Conservation (phyloP, 1,140 invertebrate species). For the Drosophila parvula region DNA sequence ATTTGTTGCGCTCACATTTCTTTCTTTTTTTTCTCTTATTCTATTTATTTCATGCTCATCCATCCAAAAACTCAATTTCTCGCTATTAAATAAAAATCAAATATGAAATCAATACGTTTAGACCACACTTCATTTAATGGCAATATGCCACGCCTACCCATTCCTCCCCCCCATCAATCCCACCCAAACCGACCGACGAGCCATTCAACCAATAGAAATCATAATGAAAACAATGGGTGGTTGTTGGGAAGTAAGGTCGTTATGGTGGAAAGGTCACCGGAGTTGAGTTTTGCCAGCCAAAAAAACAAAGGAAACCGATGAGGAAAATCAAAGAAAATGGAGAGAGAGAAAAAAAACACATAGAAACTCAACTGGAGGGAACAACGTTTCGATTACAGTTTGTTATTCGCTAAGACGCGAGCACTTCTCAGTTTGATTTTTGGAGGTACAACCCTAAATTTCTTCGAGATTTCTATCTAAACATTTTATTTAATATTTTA, state of each 20-base stretch:
- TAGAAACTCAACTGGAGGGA: slow-evolving; percentile 1
- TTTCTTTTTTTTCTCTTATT: neutral
- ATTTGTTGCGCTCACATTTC: slow-evolving; percentile 19
- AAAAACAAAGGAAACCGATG: neutral
- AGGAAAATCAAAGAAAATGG: slow-evolving; percentile 7
- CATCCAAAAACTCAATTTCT: slow-evolving; percentile 65
- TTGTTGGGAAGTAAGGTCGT: slow-evolving; percentile 19
- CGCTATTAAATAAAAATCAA: slow-evolving; percentile 72
- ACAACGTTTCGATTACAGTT: slow-evolving; percentile 50
- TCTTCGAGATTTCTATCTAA: neutral
- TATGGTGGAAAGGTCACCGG: slow-evolving; percentile 16
- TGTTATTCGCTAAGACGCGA: slow-evolving; percentile 9
- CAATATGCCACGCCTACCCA: slow-evolving; percentile 40
- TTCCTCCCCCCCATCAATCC: slow-evolving; percentile 13
- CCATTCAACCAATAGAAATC: slow-evolving; percentile 54
- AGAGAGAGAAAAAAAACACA: neutral
- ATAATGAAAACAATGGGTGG: slow-evolving; percentile 61
- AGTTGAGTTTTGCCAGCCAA: slow-evolving; percentile 14
- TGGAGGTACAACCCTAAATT: too few species aligned
- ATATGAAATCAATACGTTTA: slow-evolving; percentile 73
- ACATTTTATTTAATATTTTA: neutral
- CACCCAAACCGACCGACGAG: slow-evolving; percentile 1
- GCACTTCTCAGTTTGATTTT: neutral
- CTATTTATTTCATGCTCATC: slow-evolving; percentile 36
- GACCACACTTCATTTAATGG: slow-evolving; percentile 58